These are phyloP conservation scores for Lithophane semibrunnea DNA, from an alignment of 2,888 invertebrate species.

Conservation along the genomic window DNA sequence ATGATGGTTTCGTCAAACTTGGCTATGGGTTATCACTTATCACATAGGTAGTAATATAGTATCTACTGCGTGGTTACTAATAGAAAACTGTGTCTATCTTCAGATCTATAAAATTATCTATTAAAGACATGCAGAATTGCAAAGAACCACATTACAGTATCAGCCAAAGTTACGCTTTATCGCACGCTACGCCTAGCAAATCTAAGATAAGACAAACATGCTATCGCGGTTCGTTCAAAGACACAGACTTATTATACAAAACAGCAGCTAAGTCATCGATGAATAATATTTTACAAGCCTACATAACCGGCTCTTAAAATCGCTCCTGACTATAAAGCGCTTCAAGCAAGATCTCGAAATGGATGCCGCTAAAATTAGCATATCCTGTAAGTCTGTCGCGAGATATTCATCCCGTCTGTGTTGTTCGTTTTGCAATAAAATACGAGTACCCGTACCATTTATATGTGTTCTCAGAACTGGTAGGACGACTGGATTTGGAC, in stretches of 20 bases:
- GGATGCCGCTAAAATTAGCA: conserved; percentile 67
- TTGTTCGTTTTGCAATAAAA: conserved; percentile 61
- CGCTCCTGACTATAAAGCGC: conserved; percentile 54
- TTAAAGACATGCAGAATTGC: conserved; percentile 12
- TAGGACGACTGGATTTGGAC: conserved; percentile 33
- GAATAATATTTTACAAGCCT: conserved; percentile 47
- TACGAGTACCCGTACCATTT: conserved; percentile 40
- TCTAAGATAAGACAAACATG: conserved; percentile 34
- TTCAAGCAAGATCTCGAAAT: conserved; percentile 57
- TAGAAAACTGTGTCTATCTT: conserved; percentile 24
- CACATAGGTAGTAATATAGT: too few relatives aligned
- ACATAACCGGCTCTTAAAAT: conserved; percentile 42
- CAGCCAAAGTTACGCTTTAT: conserved; percentile 27
- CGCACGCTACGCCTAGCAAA: conserved; percentile 24
- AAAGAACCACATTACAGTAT: conserved; percentile 9
- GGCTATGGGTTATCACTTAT: too few relatives aligned
- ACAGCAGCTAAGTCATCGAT: conserved; percentile 25
- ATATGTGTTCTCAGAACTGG: conserved; percentile 50
- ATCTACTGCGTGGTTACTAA: background rate
- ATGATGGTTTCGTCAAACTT: too few relatives aligned
- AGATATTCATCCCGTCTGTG: conserved; percentile 52
- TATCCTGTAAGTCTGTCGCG: conserved; percentile 67
- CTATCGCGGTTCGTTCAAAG: conserved; percentile 18
- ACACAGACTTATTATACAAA: conserved; percentile 12
- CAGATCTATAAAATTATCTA: conserved; percentile 30